Percentiles rank a stretch among this genome's conserved stretches.
Evolutionary conservation across 2,797 vertebrate genomes (phyloP).

Genomic region (Gallinago stenura): DNA sequence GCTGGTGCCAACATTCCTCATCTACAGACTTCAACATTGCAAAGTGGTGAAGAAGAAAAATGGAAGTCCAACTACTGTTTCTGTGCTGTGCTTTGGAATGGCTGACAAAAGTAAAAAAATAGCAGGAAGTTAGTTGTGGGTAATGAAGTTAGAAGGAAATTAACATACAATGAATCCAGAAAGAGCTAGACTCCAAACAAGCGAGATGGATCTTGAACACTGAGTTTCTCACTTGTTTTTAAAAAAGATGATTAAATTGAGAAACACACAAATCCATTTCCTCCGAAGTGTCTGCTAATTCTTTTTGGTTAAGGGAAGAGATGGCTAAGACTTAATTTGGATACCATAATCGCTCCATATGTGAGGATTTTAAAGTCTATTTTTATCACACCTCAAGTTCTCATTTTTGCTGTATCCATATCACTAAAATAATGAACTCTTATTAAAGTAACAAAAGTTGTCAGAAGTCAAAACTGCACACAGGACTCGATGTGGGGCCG

Average conservation of each 20-base stretch:
- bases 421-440: background rate
- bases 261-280: background rate
- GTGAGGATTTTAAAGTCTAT: background rate
- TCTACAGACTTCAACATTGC: background rate
- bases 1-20: background rate
- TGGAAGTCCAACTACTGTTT: background rate
- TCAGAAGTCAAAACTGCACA: background rate
- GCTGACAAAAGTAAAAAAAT: background rate
- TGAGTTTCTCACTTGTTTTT: background rate
- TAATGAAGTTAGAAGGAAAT: background rate
- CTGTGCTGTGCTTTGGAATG: background rate
- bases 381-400: background rate
- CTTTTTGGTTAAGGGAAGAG: background rate
- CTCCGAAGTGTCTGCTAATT: background rate
- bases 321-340: background rate
- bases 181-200: background rate
- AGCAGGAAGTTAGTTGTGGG: background rate
- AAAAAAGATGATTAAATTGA: background rate
- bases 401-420: background rate
- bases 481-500: accelerated
- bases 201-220: background rate
- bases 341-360: background rate
- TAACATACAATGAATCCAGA: background rate
- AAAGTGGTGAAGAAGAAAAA: background rate
- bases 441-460: background rate